Percentiles rank a stretch among this genome's conserved stretches.
Evolutionary conservation across 2,113 vertebrate species (phyloP).

Genomic region (Lipotes vexillifer): DNA sequence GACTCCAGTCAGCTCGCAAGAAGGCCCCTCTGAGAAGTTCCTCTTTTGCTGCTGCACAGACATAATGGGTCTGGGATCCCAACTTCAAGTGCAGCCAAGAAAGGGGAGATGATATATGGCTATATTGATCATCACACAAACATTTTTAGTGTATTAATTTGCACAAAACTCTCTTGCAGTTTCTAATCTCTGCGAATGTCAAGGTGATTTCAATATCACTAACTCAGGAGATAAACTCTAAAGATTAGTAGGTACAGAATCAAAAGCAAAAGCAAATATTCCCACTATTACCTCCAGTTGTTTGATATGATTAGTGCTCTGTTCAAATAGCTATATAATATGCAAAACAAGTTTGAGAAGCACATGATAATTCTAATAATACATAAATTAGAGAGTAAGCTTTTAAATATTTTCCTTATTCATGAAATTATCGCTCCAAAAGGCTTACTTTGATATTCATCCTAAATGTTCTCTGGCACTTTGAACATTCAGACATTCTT

Average conservation of each 20-base stretch:
- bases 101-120: not conserved
- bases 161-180: not conserved
- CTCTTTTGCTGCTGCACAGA: not conserved
- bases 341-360: not conserved
- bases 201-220: slow-evolving; percentile 6
- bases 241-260: not conserved
- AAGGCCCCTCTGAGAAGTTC: not conserved
- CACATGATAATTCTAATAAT: not conserved
- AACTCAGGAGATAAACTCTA: not conserved
- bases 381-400: not conserved
- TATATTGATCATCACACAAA: not conserved
- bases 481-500: not conserved
- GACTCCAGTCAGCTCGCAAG: not conserved
- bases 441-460: not conserved
- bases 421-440: not conserved
- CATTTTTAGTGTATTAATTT: not conserved
- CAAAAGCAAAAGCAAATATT: slow-evolving; percentile 24
- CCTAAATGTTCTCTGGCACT: not conserved
- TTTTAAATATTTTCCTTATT: not conserved
- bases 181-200: not conserved
- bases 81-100: not conserved
- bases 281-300: not conserved
- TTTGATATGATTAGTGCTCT: not conserved
- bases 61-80: not conserved
- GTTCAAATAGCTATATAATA: not conserved